phyloP scores from a whole-genome alignment of 2,113 vertebrate genomes.

The Gavialis gangeticus region DNA sequence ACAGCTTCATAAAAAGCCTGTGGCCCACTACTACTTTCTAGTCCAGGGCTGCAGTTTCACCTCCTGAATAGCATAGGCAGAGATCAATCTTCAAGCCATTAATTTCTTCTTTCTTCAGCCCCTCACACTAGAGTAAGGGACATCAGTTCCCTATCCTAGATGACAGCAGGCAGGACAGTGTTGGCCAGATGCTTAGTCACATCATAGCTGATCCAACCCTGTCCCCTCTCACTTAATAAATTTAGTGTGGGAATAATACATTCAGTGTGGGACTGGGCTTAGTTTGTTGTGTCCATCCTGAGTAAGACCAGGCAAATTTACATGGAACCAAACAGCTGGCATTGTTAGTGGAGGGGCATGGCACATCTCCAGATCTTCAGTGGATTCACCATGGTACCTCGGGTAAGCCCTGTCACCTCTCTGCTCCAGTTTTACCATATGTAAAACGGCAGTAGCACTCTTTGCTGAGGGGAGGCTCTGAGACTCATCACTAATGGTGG shows the following conservation, averaged over 20 bases:
- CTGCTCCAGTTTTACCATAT: rapidly evolving
- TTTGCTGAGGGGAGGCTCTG: neutral
- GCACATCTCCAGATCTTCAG: neutral
- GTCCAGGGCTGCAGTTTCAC: neutral
- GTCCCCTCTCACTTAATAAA: neutral
- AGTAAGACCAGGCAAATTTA: neutral
- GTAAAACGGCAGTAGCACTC: neutral
- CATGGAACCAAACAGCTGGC: neutral
- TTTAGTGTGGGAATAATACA: too few species aligned
- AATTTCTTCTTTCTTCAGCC: neutral
- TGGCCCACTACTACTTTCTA: neutral
- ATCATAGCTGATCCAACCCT: neutral
- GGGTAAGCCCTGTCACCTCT: neutral
- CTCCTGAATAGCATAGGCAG: neutral
- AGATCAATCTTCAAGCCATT: neutral
- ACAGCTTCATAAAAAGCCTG: neutral
- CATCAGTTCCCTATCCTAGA: neutral
- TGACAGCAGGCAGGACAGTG: neutral
- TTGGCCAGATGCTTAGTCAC: neutral
- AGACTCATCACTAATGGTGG: rapidly evolving
- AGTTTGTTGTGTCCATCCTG: neutral
- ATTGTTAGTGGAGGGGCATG: neutral
- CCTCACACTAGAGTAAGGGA: neutral
- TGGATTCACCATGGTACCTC: neutral
- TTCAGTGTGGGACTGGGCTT: neutral